Evolutionary conservation across 1,140 invertebrate genomes (phyloP).

Genomic region (Conus ventricosus): DNA sequence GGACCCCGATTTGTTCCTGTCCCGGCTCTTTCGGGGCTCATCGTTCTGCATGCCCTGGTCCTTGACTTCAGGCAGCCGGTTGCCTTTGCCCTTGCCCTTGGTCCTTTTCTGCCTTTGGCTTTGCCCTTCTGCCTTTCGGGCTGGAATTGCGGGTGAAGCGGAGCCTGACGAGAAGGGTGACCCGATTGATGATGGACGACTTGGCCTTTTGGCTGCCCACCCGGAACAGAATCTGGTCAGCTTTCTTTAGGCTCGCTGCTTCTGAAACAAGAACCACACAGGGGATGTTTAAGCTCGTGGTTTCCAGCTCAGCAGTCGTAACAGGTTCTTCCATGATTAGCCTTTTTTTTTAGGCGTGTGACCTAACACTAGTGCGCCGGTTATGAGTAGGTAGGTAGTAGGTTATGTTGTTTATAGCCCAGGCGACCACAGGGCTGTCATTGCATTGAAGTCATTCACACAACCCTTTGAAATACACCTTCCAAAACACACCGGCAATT

Average conservation of each 20-base stretch:
- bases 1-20: not conserved
- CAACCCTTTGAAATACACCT: too few species aligned
- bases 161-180: conserved; percentile 17
- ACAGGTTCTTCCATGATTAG: too few species aligned
- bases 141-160: not conserved
- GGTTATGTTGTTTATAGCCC: too few species aligned
- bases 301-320: too few species aligned
- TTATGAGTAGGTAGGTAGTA: too few species aligned
- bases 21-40: too few species aligned
- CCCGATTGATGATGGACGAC: conserved; percentile 27
- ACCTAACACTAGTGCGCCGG: too few species aligned
- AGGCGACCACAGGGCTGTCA: too few species aligned
- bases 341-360: too few species aligned
- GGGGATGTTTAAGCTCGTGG: too few species aligned
- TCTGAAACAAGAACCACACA: conserved; percentile 4
- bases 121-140: not conserved
- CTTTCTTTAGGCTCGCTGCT: not conserved
- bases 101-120: not conserved
- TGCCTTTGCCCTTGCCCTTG: not conserved
- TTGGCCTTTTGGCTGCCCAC: conserved; percentile 12
- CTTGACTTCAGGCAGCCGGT: not conserved
- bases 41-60: not conserved
- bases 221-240: conserved; percentile 27
- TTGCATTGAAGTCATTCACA: too few species aligned
- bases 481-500: too few species aligned